Conservation (phyloP, 1,140 invertebrate species). For the Tenebrio molitor region DNA sequence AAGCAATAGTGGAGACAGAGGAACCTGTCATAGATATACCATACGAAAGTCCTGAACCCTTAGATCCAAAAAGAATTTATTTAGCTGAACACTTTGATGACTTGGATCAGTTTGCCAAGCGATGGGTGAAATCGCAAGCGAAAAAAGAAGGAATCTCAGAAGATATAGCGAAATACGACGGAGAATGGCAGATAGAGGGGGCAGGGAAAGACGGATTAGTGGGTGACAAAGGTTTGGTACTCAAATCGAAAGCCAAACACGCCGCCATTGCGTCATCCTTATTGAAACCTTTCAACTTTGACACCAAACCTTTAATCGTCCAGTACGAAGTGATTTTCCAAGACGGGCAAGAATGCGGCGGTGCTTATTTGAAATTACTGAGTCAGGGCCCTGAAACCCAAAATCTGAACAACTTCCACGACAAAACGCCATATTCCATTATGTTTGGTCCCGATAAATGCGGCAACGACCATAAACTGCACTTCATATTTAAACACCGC, state of each 20-base stretch:
- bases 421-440: conserved; percentile 97
- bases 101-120: conserved; percentile 78
- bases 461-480: conserved; percentile 95
- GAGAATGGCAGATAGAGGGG: conserved; percentile 84
- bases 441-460: conserved; percentile 99
- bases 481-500: conserved; percentile 97
- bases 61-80: conserved; percentile 74
- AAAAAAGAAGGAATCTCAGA: conserved; percentile 95
- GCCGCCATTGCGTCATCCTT: conserved; percentile 92
- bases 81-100: conserved; percentile 94
- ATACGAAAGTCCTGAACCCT: conserved; percentile 73
- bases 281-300: conserved; percentile 87
- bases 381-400: conserved; percentile 74
- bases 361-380: conserved; percentile 96
- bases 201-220: conserved; percentile 81
- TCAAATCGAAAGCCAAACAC: conserved; percentile 97
- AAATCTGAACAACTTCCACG: conserved; percentile 89
- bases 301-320: conserved; percentile 89
- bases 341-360: conserved; percentile 98
- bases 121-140: conserved; percentile 91
- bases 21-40: conserved; percentile 54
- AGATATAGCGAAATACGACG: conserved; percentile 95
- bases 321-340: conserved; percentile 94
- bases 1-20: conserved; percentile 62
- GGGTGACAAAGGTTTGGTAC: conserved; percentile 89